A percentile compares a stretch with the other conserved stretches of the same genome.
Conservation (phyloP, 35 echinoderm and acorn worm species). For the Heliocidaris tuberculata region DNA sequence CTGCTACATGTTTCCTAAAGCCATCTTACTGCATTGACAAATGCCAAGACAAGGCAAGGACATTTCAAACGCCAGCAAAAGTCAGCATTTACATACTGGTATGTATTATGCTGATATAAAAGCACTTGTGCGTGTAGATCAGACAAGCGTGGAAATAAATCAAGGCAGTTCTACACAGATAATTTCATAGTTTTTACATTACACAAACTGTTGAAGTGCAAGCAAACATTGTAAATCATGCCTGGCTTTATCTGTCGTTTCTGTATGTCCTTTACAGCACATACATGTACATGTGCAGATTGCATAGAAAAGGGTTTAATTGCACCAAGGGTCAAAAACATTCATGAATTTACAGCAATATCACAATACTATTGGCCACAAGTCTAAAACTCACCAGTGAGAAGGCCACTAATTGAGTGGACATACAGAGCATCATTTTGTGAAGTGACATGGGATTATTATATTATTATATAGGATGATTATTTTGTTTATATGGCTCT, state of each 20-base stretch:
- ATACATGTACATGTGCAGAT: neutral
- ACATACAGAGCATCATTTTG: neutral
- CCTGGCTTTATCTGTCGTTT: neutral
- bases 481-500: too few species aligned
- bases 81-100: too few species aligned
- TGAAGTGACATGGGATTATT: neutral
- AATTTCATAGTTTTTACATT: neutral
- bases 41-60: too few species aligned
- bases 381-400: neutral
- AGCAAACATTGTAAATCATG: neutral
- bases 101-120: too few species aligned
- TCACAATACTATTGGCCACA: neutral
- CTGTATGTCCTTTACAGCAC: neutral
- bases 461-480: neutral
- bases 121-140: too few species aligned
- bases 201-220: neutral
- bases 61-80: too few species aligned
- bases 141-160: too few species aligned
- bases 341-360: neutral
- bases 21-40: too few species aligned
- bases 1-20: too few species aligned
- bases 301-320: slow-evolving; percentile 18
- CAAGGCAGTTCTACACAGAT: neutral
- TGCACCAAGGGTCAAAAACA: slow-evolving; percentile 9
- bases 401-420: neutral